Percentiles rank a stretch among this genome's conserved stretches.
Conservation (phyloP, 2,888 invertebrate species). For the Bursaphelenchus okinawaensis region DNA sequence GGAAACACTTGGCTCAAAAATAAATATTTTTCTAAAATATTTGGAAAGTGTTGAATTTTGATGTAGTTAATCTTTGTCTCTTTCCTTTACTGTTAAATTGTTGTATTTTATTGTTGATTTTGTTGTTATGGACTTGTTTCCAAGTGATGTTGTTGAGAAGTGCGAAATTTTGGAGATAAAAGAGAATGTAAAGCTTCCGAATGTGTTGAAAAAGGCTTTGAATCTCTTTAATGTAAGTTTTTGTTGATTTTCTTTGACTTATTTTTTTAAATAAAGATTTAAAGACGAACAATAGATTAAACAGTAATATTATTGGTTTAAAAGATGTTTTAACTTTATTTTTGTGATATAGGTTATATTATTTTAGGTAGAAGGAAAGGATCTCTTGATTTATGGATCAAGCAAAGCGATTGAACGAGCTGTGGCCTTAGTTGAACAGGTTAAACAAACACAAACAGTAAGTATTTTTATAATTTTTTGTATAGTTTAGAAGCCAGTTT, state of each 20-base stretch:
- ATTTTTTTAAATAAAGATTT: not conserved
- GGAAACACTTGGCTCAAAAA: not conserved
- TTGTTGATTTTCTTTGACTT: not conserved
- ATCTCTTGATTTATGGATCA: not conserved
- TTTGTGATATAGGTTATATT: no score
- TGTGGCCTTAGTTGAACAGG: not conserved
- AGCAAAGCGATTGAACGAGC: not conserved
- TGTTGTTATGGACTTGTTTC: not conserved
- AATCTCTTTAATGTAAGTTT: not conserved
- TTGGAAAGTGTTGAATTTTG: no score
- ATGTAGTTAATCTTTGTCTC: not conserved
- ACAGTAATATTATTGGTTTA: not conserved
- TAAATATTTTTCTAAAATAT: not conserved
- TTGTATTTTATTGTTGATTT: not conserved
- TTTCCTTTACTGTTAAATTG: not conserved
- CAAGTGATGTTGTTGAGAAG: not conserved
- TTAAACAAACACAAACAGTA: not conserved
- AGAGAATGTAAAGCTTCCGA: not conserved
- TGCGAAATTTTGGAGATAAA: not conserved
- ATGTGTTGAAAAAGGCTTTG: not conserved
- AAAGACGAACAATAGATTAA: not conserved
- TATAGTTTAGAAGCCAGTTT: not conserved
- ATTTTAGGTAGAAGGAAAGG: not conserved
- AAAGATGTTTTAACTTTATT: no score
- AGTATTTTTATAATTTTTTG: not conserved